Base-by-base conservation (phyloP, 2,113 vertebrate species). In the Zapornia atra region DNA sequence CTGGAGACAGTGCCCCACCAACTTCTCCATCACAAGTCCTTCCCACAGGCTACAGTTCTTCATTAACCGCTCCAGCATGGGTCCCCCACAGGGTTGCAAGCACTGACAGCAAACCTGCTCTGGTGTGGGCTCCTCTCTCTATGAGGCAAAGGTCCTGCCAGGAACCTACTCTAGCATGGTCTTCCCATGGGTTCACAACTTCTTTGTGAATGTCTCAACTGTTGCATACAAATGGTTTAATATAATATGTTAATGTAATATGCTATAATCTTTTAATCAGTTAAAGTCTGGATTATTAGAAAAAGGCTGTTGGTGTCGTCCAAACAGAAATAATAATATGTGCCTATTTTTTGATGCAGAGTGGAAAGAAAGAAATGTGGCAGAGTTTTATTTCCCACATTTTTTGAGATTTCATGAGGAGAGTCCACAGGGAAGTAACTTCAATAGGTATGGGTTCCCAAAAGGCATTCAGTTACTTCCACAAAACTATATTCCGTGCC, bases 21-120 rank as follows among this genome's bases (percentile, higher is more conserved):
- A 16, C 10, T 53, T 9, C 60, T 26, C 46, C 16, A 40, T 1
- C 1, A 1, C 53, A 16, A 2, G 13, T 28, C 29, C 36, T 19
- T 66, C 38, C 22, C 24, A 18, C 3, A 1, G 33, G 19, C 51
- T 36, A 16, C 54, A 50, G 29, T 12, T 18, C n/a, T 69, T 20
- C 28, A 15, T 3, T 2, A 56, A 57, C 12, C 33, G 2, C 60
- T n/a, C 59, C 29, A 50, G 15, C 3, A 2, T 13, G 29, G 24
- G 29, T n/a, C 31, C 21, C 36, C 11, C 20, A 1, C 1, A 2
- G 36, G 19, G 50, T 38, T 18, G 16, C 36, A 57, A 10, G 38
- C 26, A 22, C 72, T 48, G 25, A 13, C 73, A 77, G 57, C 10
- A n/a, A 10, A 42, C 13, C 38, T 18, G 25, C 19, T 68, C 40